These are phyloP conservation scores for Macropodus opercularis DNA, from an alignment of 2,797 vertebrate genomes.

Conservation along the genomic window DNA sequence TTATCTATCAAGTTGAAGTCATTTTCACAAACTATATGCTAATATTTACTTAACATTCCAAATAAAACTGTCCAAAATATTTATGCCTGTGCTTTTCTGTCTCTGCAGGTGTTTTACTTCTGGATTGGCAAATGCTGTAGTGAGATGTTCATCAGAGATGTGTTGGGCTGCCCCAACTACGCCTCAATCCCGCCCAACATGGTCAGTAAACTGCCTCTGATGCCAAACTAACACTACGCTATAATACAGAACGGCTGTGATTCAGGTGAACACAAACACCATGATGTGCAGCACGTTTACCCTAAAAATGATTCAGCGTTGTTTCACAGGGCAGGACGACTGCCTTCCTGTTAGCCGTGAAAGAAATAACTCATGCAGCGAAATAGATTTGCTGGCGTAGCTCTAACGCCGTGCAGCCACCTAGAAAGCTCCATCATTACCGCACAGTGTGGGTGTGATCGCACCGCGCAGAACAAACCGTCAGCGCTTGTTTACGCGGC, in stretches of 20 bases:
- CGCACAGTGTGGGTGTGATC: constrained; percentile 10
- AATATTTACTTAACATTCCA: too few species aligned
- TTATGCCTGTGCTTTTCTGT: not conserved
- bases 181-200: constrained; percentile 89
- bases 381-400: constrained; percentile 45
- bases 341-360: constrained; percentile 9
- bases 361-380: constrained; percentile 28
- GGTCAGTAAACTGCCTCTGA: constrained; percentile 77
- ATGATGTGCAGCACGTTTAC: not conserved
- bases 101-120: constrained; percentile 90
- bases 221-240: too few species aligned
- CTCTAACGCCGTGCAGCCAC: constrained; percentile 19
- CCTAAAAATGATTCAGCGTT: constrained; percentile 22
- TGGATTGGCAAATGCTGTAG: constrained; percentile 93
- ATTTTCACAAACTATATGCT: too few species aligned
- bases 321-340: not conserved
- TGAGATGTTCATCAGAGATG: constrained; percentile 89
- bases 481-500: constrained; percentile 48
- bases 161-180: constrained; percentile 89
- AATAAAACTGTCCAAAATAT: too few species aligned
- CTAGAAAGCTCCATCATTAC: constrained; percentile 42
- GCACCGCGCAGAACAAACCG: constrained; percentile 35
- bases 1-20: too few species aligned
- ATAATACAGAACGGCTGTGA: not conserved
- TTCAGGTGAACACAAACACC: not conserved